A percentile compares a stretch with the other conserved stretches of the same genome.
Evolutionary conservation across 2,888 invertebrate genomes (phyloP).

Genomic region (Eumacrocentrus americanus): DNA sequence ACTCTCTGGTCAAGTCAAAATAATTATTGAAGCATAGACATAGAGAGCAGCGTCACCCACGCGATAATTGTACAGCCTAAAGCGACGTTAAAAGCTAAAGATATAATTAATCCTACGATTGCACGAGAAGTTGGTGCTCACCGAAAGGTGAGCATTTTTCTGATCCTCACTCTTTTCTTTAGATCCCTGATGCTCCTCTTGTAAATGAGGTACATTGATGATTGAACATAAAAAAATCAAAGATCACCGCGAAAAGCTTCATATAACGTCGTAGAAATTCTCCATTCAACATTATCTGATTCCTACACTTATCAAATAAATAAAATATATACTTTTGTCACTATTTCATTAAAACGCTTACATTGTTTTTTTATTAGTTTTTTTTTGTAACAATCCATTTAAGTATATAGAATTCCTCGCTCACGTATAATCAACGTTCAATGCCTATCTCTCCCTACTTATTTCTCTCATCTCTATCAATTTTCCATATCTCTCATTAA

Average conservation of each 20-base stretch:
- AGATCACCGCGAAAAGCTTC: constrained; percentile 12
- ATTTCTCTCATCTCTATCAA: constrained; percentile 21
- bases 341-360: too few relatives aligned
- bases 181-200: not conserved
- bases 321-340: constrained; percentile 34
- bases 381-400: constrained; percentile 30
- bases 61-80: constrained; percentile 36
- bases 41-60: constrained; percentile 25
- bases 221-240: constrained; percentile 11
- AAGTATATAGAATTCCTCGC: constrained; percentile 5
- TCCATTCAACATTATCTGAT: constrained; percentile 13
- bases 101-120: constrained; percentile 49
- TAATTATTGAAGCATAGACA: too few relatives aligned
- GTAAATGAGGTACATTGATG: not conserved
- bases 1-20: not conserved
- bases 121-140: constrained; percentile 48
- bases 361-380: constrained; percentile 23
- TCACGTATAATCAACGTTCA: too few relatives aligned
- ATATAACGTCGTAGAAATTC: too few relatives aligned
- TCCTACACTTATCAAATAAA: constrained; percentile 33
- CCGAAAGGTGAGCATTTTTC: constrained; percentile 33
- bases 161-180: not conserved
- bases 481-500: constrained; percentile 35
- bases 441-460: too few relatives aligned
- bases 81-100: constrained; percentile 33